phyloP scores from a whole-genome alignment of 1,140 invertebrate genomes.

The Aphis craccivora region DNA sequence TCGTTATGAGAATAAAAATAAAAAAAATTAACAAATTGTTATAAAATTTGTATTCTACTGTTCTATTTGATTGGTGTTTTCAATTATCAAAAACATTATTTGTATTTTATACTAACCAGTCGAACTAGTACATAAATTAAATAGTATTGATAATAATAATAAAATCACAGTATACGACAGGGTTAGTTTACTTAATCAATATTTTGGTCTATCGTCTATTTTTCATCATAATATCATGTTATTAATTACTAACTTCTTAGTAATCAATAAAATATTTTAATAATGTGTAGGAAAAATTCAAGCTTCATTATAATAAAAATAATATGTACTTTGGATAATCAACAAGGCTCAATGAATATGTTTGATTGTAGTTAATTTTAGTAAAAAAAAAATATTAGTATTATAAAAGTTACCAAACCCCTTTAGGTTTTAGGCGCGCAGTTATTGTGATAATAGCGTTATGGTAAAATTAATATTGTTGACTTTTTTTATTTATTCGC shows the following conservation, averaged over 20 bases:
- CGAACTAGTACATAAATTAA: not conserved
- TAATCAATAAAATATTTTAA: conserved; percentile 35
- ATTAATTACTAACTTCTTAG: conserved; percentile 16
- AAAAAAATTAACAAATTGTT: not conserved
- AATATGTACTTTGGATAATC: conserved; percentile 58
- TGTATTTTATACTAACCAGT: not conserved
- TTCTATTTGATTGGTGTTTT: conserved; percentile 43
- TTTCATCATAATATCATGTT: conserved; percentile 18
- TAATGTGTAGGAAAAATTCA: conserved; percentile 52
- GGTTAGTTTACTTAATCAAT: conserved; percentile 9
- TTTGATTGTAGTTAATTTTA: conserved; percentile 55
- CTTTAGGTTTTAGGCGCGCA: conserved; percentile 56
- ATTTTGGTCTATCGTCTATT: not conserved
- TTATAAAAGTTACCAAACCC: conserved; percentile 57
- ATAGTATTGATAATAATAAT: not conserved
- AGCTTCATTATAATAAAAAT: conserved; percentile 57
- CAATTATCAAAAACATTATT: conserved; percentile 25
- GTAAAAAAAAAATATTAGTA: conserved; percentile 41
- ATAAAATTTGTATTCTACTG: not conserved
- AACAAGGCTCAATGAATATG: conserved; percentile 55
- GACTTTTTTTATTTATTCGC: conserved; percentile 47
- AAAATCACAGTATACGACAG: conserved; percentile 41
- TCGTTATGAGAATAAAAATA: not conserved
- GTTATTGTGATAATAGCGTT: conserved; percentile 58
- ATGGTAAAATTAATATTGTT: conserved; percentile 53